Base-by-base conservation (phyloP, 92 coral and sea anemone genomes). In the Actinernus sp. region DNA sequence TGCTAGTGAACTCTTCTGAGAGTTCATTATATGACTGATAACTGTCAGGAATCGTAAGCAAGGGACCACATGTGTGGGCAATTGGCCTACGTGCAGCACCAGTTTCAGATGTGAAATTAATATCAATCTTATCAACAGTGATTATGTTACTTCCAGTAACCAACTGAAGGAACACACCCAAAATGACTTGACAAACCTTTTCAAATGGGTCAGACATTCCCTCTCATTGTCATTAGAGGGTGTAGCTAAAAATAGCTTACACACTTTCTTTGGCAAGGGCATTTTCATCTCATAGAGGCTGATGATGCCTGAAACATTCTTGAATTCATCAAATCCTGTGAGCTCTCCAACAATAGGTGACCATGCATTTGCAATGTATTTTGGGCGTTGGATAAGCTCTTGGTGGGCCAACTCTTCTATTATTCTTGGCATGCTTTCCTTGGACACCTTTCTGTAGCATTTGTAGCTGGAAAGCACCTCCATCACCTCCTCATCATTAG, bases 11-110 rank as follows among this genome's bases (percentile, higher is more conserved):
- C 33, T 64, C 76, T 58, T 80, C 88, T 24, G 82, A 50, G 50
- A 81, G 31, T 45, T 73, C 82, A 27, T 73, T 82, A 55, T 64
- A 82, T 1, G 49, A 65, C 62, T 63, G 76, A 54, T 69, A 78
- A 24, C 71, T 78, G 10, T 52, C 22, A 33, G 79, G 79, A 11
- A 78, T 20, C 49, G 69, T 73, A n/a, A 78, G 14, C 25, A 55
- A 29, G 9, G 79, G 79, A 26, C 70, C 68, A 61, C 79, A 78
- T 14, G 86, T 69, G 78, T 58, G 79, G 12, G 61, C 65, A 59
- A 79, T 61, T 1, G 78, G 63, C 54, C 71, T 47, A 34, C 63
- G 71, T 11, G 68, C 56, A 9, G 49, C 19, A 31, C 76, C 84
- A 52, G 67, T 69, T 18, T 55, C 24, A 29, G 76, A 39, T 24